Percentiles rank a stretch among this genome's conserved stretches.
phyloP scores from a whole-genome alignment of 2,113 vertebrate genomes.

The Micronycteris hirsuta region DNA sequence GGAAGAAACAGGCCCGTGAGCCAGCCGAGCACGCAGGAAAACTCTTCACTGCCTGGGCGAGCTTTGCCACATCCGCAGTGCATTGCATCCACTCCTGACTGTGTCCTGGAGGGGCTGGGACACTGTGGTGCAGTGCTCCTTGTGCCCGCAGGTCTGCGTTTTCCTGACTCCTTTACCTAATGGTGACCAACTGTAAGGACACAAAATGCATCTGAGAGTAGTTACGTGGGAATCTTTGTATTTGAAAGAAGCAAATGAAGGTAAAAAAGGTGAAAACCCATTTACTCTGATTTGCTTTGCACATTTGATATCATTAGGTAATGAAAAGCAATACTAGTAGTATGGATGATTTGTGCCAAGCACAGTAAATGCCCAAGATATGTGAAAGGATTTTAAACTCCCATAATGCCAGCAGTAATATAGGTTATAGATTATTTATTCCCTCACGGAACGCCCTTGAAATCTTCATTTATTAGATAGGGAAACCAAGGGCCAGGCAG shows the following conservation, averaged over 20 bases:
- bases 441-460: background rate
- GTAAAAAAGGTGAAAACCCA: background rate
- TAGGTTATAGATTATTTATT: background rate
- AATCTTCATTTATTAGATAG: background rate
- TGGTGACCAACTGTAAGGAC: background rate
- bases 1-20: background rate
- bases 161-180: background rate
- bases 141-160: accelerated
- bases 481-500: background rate
- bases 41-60: background rate
- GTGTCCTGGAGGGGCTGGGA: background rate
- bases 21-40: background rate
- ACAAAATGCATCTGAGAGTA: background rate
- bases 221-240: background rate
- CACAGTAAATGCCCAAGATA: background rate
- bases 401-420: background rate
- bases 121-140: background rate
- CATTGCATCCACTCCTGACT: background rate
- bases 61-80: accelerated
- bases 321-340: background rate
- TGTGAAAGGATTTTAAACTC: background rate
- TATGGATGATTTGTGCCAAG: background rate
- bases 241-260: background rate
- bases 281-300: background rate
- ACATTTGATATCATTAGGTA: background rate